Percentiles rank a stretch among this genome's conserved stretches.
Evolutionary conservation across 2,797 vertebrate genomes (phyloP).

Genomic region (Poecilia wingei): DNA sequence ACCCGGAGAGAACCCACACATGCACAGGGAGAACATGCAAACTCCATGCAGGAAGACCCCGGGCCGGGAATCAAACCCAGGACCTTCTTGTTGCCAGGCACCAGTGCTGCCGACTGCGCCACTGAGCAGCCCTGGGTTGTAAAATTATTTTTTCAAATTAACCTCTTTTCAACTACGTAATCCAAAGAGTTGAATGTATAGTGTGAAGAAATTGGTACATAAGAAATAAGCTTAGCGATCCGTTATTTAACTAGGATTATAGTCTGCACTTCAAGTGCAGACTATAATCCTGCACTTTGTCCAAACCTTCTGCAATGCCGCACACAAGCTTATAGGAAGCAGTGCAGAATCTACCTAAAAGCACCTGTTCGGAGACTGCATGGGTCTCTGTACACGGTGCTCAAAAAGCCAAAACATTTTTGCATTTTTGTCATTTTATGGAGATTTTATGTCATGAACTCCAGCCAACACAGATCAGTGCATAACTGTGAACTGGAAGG

Average conservation of each 20-base stretch:
- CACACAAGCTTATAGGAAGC: neutral
- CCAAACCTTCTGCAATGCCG: neutral
- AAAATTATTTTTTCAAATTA: neutral
- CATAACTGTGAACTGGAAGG: neutral
- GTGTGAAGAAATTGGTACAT: neutral
- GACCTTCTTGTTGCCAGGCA: too few relatives aligned
- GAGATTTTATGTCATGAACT: neutral
- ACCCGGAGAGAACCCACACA: too few relatives aligned
- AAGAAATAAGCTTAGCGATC: neutral
- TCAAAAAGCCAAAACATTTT: neutral
- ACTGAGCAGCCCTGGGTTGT: too few relatives aligned
- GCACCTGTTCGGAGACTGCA: neutral
- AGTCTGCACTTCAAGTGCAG: neutral
- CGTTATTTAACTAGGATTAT: neutral
- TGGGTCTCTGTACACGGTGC: neutral
- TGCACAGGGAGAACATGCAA: too few relatives aligned
- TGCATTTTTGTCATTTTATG: neutral
- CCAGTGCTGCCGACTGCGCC: too few relatives aligned
- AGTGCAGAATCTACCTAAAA: neutral
- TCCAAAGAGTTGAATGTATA: neutral
- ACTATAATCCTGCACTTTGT: too few relatives aligned
- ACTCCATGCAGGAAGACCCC: too few relatives aligned
- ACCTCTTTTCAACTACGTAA: neutral
- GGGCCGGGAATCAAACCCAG: too few relatives aligned
- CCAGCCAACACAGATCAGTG: neutral